Base-by-base conservation (phyloP, 2,888 invertebrate species). In the Actias luna region DNA sequence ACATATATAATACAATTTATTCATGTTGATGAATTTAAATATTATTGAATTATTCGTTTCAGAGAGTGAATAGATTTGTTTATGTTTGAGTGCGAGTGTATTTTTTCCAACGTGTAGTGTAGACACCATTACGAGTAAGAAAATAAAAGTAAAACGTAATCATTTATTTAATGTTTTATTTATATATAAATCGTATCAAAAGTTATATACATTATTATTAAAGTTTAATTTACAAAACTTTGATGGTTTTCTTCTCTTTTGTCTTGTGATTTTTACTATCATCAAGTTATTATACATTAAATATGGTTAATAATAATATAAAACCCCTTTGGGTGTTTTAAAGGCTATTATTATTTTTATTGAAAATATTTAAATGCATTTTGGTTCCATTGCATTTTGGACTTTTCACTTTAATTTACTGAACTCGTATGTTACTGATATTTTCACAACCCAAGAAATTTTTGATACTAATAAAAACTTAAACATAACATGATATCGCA, bases 161-260 rank as follows among this genome's bases (percentile, higher is more conserved):
- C 46, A 50, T 50, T 25, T 50, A 25, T 22, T 50, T 50, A 25
- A 50, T 50, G 25, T 50, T 50, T 50, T 50, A 50, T 50, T 50
- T 50, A 42, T 42, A 42, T 42, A 42, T 42, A 42, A 42, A n/a
- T 18, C 42, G 7, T 42, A 18, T 42, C 42, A 42, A 42, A 42
- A 8, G 42, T 42, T 39, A n/a, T 39, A 39, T 22, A 50, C 12
- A 22, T 25, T 12, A 46, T 46, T 46, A 46, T 46, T 46, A 22
- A 22, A 22, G 22, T 46, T 22, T 46, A 46, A 46, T 50, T 33
- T 50, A 50, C 12, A 50, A 25, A 46, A 8, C n/a, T n/a, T 18
- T 18, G n/a, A 46, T 22, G 12, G 8, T 5, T 25, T 50, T 50
- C 25, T 46, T 22, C 3, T 4, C 12, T 46, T 18, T 46, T 25